phyloP scores from a whole-genome alignment of 37 sponge, comb jelly and placozoan species.

The Hexactinellida sp. region DNA sequence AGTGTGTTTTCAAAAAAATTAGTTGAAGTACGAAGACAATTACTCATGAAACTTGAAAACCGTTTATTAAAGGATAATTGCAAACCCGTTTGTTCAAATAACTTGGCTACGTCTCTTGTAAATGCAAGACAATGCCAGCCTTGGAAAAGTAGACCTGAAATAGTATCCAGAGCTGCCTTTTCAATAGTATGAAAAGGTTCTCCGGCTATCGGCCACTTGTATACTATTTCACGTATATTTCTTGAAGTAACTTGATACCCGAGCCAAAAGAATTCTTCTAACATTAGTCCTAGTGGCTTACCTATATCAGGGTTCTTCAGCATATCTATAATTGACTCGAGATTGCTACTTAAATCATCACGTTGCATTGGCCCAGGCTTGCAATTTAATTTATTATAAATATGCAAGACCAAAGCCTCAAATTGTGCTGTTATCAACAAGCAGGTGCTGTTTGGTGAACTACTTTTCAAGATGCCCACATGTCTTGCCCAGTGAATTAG shows the following conservation, averaged over 20 bases:
- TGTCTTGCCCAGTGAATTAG: neutral
- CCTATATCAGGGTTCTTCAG: neutral
- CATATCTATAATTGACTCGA: neutral
- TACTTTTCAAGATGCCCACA: neutral
- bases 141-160: neutral
- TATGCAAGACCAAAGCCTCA: neutral
- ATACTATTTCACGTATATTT: neutral
- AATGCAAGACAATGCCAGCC: neutral
- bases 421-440: neutral
- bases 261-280: neutral
- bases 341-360: neutral
- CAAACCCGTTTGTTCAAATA: neutral
- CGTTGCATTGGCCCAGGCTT: neutral
- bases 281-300: neutral
- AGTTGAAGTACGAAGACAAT: neutral
- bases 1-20: neutral
- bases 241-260: neutral
- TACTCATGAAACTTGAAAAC: neutral
- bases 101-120: neutral
- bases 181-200: neutral
- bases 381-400: neutral
- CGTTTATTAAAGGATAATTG: neutral
- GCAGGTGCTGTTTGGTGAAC: neutral
- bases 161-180: neutral
- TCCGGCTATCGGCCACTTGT: neutral